Conservation (phyloP, 2,797 vertebrate species). For the Taeniopygia guttata region DNA sequence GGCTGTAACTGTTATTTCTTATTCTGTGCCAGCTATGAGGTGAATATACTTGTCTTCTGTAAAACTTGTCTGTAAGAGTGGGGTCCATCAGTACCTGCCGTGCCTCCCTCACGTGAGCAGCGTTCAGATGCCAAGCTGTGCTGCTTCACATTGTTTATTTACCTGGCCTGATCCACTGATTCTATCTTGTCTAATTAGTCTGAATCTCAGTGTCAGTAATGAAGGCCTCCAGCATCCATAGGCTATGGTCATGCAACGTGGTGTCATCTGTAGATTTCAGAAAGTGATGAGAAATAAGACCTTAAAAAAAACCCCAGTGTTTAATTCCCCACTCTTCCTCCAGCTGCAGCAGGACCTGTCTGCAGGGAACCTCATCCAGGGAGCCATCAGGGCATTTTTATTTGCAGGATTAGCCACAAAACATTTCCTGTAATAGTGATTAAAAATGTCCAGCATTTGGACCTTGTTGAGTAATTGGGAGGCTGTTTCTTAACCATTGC, state of each 20-base stretch:
- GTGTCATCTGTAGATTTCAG: neutral
- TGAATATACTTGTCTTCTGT: neutral
- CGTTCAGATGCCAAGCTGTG: conserved; percentile 71
- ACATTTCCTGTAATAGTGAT: neutral
- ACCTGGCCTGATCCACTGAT: conserved; percentile 13
- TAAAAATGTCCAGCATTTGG: neutral
- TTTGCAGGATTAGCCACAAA: neutral
- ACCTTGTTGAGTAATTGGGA: neutral
- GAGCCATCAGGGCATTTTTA: neutral
- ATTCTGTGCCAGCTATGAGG: neutral
- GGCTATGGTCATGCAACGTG: neutral
- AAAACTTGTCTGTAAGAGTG: neutral
- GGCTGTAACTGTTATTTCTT: neutral
- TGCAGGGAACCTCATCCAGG: neutral
- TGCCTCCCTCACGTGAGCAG: conserved; percentile 63
- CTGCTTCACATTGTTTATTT: conserved; percentile 72
- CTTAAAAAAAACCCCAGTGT: neutral
- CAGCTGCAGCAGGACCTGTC: neutral
- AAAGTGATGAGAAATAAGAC: neutral
- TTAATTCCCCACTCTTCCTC: neutral
- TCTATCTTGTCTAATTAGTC: conserved; percentile 20
- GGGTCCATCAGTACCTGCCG: fast-evolving
- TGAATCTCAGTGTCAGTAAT: neutral
- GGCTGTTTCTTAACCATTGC: neutral
- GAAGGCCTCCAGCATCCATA: neutral